Evolutionary conservation across 2,888 invertebrate species (phyloP).

Genomic region (Andrena hattorfiana): DNA sequence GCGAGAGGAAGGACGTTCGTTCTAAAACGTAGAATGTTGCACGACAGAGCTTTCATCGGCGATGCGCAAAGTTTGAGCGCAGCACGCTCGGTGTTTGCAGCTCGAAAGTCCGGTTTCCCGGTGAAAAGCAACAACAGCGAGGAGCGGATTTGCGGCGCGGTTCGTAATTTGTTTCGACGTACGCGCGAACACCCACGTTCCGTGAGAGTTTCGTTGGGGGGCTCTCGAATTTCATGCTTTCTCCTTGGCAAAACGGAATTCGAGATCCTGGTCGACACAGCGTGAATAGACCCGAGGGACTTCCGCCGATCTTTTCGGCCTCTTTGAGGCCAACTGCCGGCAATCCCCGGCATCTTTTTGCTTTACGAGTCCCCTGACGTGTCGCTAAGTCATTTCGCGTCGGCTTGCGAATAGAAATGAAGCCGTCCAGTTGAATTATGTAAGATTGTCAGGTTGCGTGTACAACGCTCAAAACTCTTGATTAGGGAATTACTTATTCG

Average conservation of each 20-base stretch:
- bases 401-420: background rate
- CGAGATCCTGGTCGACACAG: slow-evolving; percentile 43
- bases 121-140: slow-evolving; percentile 77
- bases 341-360: background rate
- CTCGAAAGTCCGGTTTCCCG: slow-evolving; percentile 74
- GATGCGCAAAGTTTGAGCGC: slow-evolving; percentile 11
- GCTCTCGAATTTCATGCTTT: slow-evolving; percentile 72
- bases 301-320: slow-evolving; percentile 26
- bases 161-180: slow-evolving; percentile 64
- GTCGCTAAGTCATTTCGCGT: background rate
- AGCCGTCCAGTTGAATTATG: background rate
- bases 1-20: background rate
- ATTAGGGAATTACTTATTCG: background rate
- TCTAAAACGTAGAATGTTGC: background rate
- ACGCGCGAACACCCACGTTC: slow-evolving; percentile 57
- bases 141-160: slow-evolving; percentile 50
- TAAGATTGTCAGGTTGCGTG: slow-evolving; percentile 1
- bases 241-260: slow-evolving; percentile 62
- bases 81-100: slow-evolving; percentile 55
- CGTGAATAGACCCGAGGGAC: slow-evolving; percentile 31
- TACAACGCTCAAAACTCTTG: background rate
- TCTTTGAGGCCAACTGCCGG: background rate
- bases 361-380: background rate
- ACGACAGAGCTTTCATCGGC: background rate
- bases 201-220: slow-evolving; percentile 45